These are phyloP conservation scores for Rhyacophila evoluta DNA, from an alignment of 2,888 invertebrate genomes.

Conservation along the genomic window DNA sequence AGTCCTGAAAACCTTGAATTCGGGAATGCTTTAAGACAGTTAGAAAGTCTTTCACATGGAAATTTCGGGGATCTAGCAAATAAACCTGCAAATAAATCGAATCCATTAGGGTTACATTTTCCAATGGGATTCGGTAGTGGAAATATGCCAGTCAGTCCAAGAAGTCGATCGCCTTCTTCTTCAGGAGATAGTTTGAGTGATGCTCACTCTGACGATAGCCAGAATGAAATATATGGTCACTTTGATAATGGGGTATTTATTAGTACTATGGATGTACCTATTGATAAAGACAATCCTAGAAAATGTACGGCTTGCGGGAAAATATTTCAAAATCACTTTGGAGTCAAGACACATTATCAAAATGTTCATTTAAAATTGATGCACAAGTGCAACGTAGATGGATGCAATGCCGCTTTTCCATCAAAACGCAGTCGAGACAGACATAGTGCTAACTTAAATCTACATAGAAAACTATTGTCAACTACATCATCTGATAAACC, in stretches of 20 bases:
- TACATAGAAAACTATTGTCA: constrained; percentile 90
- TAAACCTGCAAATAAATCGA: not conserved
- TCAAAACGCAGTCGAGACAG: constrained; percentile 93
- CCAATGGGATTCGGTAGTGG: constrained; percentile 66
- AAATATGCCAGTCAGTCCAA: constrained; percentile 68
- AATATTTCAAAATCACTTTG: constrained; percentile 92
- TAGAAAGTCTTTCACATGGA: constrained; percentile 85
- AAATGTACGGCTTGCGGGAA: constrained; percentile 94
- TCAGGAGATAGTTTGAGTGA: constrained; percentile 72
- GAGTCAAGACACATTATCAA: constrained; percentile 94
- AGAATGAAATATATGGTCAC: constrained; percentile 77
- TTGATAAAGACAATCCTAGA: constrained; percentile 92
- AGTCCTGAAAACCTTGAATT: constrained; percentile 58
- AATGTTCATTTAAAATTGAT: constrained; percentile 95
- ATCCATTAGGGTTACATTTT: constrained; percentile 55
- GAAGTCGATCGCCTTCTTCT: constrained; percentile 72
- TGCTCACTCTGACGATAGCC: constrained; percentile 72
- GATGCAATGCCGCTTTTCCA: constrained; percentile 94
- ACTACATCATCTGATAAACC: constrained; percentile 72
- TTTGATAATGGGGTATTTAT: constrained; percentile 82
- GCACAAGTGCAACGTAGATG: constrained; percentile 95
- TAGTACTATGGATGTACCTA: constrained; percentile 83
- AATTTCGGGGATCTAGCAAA: constrained; percentile 71
- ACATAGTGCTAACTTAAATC: constrained; percentile 90
- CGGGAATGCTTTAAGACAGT: constrained; percentile 79